Percentiles rank a stretch among this genome's conserved stretches.
Evolutionary conservation across 2,113 vertebrate genomes (phyloP).

Genomic region (Nothocercus nigrocapillus): DNA sequence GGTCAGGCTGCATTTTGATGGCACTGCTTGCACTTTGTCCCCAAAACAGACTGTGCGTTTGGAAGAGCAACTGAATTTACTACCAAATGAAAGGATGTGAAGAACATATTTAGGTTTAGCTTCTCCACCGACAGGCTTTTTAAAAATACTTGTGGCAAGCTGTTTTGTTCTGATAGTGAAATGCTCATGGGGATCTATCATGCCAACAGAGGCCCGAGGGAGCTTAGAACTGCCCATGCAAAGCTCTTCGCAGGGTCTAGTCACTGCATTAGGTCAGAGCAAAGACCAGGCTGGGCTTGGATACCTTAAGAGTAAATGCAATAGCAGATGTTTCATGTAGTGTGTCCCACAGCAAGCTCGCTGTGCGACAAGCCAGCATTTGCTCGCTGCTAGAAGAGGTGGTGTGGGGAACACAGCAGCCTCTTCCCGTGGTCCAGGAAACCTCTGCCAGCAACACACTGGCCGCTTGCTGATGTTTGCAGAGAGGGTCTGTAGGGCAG

Average conservation of each 20-base stretch:
- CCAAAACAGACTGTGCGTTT: neutral
- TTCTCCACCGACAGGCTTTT: neutral
- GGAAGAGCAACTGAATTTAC: neutral
- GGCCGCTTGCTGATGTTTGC: neutral
- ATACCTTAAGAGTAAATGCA: neutral
- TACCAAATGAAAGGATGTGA: neutral
- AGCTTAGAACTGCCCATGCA: neutral
- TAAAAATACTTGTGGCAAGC: neutral
- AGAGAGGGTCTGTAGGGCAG: neutral
- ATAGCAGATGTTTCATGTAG: neutral
- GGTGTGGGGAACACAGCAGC: rapidly evolving
- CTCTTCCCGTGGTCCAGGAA: neutral
- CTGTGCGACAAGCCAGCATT: neutral
- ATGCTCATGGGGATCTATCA: neutral
- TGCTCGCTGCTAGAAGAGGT: neutral
- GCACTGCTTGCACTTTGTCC: neutral
- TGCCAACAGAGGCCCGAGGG: neutral
- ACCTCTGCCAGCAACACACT: neutral
- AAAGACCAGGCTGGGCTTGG: neutral
- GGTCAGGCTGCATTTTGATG: neutral
- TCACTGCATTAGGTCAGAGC: neutral
- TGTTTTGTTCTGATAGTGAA: neutral
- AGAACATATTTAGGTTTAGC: neutral
- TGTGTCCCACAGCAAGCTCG: rapidly evolving
- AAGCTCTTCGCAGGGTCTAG: neutral